Percentiles rank a stretch among this genome's conserved stretches.
Conservation (phyloP, 2,888 invertebrate genomes). For the Lagria hirta region DNA sequence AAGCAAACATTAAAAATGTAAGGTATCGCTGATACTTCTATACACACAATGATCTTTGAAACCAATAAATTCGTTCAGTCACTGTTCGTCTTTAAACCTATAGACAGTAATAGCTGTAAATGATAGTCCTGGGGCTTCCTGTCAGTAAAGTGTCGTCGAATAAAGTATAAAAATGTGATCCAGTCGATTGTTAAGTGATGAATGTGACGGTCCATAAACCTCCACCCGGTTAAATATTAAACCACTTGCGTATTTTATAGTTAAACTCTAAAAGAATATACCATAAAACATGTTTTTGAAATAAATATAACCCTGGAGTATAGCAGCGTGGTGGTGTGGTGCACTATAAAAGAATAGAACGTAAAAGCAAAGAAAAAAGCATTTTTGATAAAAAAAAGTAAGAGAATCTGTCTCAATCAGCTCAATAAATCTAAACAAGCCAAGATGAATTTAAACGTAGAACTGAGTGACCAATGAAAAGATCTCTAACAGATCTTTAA, state of each 20-base stretch:
- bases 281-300: constrained; percentile 36
- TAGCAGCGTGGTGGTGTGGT: too few relatives aligned
- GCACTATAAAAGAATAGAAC: constrained; percentile 33
- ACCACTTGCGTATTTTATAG: constrained; percentile 31
- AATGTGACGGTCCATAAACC: constrained; percentile 11
- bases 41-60: too few relatives aligned
- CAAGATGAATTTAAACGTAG: constrained; percentile 48
- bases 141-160: constrained; percentile 1
- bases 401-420: constrained; percentile 51
- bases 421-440: constrained; percentile 48
- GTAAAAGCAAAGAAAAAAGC: constrained; percentile 15
- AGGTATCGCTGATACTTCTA: too few relatives aligned
- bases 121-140: not conserved
- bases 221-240: constrained; percentile 30
- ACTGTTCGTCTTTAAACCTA: too few relatives aligned
- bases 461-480: constrained; percentile 35
- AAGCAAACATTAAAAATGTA: too few relatives aligned
- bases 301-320: constrained; percentile 43
- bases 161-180: constrained; percentile 3
- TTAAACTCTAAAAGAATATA: constrained; percentile 24
- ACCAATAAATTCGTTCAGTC: too few relatives aligned
- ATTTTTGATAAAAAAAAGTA: constrained; percentile 15
- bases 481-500: constrained; percentile 44
- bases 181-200: constrained; percentile 10
- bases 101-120: too few relatives aligned